Evolutionary conservation across 2,113 vertebrate genomes (phyloP).

Genomic region (Oceanites oceanicus): DNA sequence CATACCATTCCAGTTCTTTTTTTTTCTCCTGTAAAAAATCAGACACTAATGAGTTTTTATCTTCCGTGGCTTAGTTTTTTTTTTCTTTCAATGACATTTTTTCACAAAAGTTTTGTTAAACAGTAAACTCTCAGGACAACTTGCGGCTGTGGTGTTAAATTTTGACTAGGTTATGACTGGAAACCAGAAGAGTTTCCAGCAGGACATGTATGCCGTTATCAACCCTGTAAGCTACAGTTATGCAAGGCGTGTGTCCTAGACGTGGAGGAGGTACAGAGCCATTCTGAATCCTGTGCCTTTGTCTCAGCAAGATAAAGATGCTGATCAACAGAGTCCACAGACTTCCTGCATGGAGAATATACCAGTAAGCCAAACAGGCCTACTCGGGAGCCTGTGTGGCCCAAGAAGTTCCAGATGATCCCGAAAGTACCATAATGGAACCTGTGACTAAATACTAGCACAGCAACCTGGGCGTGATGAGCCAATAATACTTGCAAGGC

Average conservation of each 20-base stretch:
- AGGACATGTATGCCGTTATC: neutral
- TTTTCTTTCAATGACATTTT: neutral
- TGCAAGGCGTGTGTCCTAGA: neutral
- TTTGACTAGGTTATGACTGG: neutral
- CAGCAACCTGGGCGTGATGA: neutral
- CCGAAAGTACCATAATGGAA: neutral
- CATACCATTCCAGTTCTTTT: neutral
- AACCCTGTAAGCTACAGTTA: neutral
- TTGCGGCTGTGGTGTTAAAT: neutral
- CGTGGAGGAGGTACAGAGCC: neutral
- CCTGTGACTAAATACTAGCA: neutral
- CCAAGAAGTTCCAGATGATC: neutral
- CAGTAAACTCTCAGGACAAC: neutral
- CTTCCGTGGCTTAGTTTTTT: neutral
- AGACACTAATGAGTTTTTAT: neutral
- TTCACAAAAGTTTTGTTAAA: neutral
- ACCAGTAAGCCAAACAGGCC: neutral
- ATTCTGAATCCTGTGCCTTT: neutral
- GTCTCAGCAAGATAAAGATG: neutral
- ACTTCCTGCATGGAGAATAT: neutral
- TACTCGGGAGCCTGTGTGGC: neutral
- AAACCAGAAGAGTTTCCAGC: neutral
- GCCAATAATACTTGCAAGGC: neutral
- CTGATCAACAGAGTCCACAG: neutral
- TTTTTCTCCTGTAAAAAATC: neutral